phyloP scores from a whole-genome alignment of 2,113 vertebrate genomes.

The Alligator mississippiensis region DNA sequence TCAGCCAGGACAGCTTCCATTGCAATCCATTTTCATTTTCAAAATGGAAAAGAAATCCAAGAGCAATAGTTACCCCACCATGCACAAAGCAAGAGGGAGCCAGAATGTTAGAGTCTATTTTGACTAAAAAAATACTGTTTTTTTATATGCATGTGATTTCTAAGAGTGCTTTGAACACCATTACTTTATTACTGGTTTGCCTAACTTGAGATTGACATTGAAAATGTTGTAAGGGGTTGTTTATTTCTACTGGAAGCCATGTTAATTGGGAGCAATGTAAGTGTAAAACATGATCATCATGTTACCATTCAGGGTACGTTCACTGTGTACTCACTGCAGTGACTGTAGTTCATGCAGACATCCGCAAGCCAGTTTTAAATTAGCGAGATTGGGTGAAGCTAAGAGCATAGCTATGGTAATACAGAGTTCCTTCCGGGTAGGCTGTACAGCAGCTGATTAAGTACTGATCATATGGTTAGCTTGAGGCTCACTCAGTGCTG shows the following conservation, averaged over 20 bases:
- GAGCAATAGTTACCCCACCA: slow-evolving; percentile 13
- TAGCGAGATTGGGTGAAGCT: too few relatives aligned
- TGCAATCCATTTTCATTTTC: background rate
- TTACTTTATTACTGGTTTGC: background rate
- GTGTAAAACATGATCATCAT: too few relatives aligned
- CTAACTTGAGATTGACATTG: background rate
- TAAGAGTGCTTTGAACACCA: background rate
- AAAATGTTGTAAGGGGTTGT: background rate
- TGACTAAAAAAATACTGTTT: background rate
- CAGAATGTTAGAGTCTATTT: background rate
- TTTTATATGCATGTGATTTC: background rate
- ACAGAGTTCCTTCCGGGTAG: too few relatives aligned
- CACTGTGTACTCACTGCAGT: too few relatives aligned
- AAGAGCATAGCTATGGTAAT: too few relatives aligned
- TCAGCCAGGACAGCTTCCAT: background rate
- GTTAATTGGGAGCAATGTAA: background rate
- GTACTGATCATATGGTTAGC: too few relatives aligned
- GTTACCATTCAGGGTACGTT: too few relatives aligned
- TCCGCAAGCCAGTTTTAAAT: too few relatives aligned
- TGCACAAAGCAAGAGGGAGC: background rate
- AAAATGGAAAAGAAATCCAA: slow-evolving; percentile 10
- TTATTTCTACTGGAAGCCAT: background rate
- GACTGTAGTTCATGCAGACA: too few relatives aligned
- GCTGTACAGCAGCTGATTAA: too few relatives aligned
- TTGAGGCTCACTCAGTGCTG: too few relatives aligned